Base-by-base conservation (phyloP, 53 echinoderm and acorn worm species). In the Paelopatides confundens region DNA sequence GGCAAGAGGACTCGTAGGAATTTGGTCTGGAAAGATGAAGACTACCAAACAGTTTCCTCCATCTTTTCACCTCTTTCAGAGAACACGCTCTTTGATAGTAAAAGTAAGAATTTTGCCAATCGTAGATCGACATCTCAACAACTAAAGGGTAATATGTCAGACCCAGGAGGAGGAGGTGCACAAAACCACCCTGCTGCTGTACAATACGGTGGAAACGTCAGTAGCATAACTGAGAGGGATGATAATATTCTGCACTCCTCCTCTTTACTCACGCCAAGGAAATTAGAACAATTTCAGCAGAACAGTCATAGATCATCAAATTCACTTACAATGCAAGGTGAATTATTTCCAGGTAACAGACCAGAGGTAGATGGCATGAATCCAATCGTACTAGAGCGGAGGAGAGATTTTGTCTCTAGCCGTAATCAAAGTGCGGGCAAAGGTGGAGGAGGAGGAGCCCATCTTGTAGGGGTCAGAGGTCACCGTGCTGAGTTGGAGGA, bases 51-150 rank as follows among this genome's bases (percentile, higher is more conserved):
- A 8, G 79, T 79, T 30, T 79, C 79, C 27, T 51, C 79, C 32
- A 79, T 79, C 29, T 79, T 79, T 17, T 79, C 79, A 29, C 79
- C 79, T 50, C 50, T 79, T 21, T 79, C 79, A n/a, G 74, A 46
- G 54, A 79, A 46, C 27, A 10, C 32, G 32, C 11, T 67, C 15
- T 34, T 31, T 35, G 68, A 67, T 18, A 18, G 21, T 17, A 67
- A 67, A 11, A 35, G 32, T 35, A 67, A 35, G 68, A 67, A 32
- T 67, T 7, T 29, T 26, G 6, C 67, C 15, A 67, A 31, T 12
- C 1, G 8, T 3, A 35, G 68, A 34, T 35, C 15, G 21, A 35
- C 15, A 15, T 27, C 15, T 7, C 32, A 67, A 15, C 30, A 3
- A 26, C 5, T 32, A 18, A 31, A 13, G 35, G 33, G 5, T 35